These are phyloP conservation scores for Drosophila melanocephala DNA, from an alignment of 2,888 invertebrate species.

Conservation along the genomic window DNA sequence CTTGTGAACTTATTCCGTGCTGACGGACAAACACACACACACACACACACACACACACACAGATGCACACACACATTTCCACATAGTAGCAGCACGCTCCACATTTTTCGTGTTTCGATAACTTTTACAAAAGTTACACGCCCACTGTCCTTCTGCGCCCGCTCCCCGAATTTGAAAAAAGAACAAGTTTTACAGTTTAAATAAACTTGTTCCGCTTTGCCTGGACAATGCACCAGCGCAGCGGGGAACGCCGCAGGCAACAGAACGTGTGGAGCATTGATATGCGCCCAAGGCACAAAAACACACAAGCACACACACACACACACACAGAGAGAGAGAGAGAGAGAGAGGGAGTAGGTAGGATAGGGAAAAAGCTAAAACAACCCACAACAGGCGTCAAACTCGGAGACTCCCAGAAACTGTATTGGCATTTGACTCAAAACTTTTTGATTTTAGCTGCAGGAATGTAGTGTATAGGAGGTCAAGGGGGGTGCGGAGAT, in stretches of 20 bases:
- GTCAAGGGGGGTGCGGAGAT: not conserved
- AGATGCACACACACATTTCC: not conserved
- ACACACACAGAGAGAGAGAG: not conserved
- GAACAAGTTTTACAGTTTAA: constrained; percentile 74
- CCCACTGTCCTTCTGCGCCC: not conserved
- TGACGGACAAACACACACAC: not conserved
- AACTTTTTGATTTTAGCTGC: constrained; percentile 67
- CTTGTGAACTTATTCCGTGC: constrained; percentile 43
- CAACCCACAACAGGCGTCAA: constrained; percentile 49
- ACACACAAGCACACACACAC: constrained; percentile 11
- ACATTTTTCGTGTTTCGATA: constrained; percentile 69
- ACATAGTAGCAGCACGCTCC: constrained; percentile 28
- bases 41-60: constrained; percentile 12
- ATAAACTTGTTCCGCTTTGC: constrained; percentile 75
- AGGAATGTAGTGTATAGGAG: not conserved
- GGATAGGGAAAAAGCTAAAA: constrained; percentile 10
- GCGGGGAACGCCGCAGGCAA: constrained; percentile 21
- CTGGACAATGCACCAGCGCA: constrained; percentile 68
- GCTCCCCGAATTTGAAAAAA: constrained; percentile 14
- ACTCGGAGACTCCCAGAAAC: constrained; percentile 68
- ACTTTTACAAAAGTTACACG: constrained; percentile 61
- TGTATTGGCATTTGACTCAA: constrained; percentile 79
- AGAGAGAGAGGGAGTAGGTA: not conserved
- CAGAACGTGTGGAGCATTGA: constrained; percentile 72
- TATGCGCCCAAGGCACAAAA: constrained; percentile 65